These are phyloP conservation scores for Rosalia funebris DNA, from an alignment of 2,888 invertebrate genomes.

Conservation along the genomic window DNA sequence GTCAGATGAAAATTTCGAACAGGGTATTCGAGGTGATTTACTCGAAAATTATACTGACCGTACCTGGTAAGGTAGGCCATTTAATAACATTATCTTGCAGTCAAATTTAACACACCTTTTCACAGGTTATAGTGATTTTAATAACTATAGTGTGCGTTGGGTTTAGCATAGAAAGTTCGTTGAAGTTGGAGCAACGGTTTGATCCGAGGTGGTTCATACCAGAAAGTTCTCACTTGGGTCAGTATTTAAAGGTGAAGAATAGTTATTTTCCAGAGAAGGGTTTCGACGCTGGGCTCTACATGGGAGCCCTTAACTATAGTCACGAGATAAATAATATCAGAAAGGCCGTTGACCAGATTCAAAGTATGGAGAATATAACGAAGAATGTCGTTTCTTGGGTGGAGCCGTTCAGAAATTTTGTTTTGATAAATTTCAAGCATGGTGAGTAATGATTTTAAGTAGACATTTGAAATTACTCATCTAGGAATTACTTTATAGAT, in stretches of 20 bases:
- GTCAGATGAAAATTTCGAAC: conserved; percentile 69
- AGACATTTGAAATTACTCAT: no score
- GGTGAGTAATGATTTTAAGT: conserved; percentile 62
- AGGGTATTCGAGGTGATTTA: conserved; percentile 71
- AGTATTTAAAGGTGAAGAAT: conserved; percentile 69
- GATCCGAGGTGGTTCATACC: conserved; percentile 85
- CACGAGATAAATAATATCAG: conserved; percentile 70
- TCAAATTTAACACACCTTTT: no score
- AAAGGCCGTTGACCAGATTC: conserved; percentile 67
- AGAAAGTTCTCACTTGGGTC: conserved; percentile 71
- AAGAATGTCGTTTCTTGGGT: conserved; percentile 72
- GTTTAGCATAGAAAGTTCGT: conserved; percentile 71
- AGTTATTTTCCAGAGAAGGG: conserved; percentile 75
- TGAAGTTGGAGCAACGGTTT: conserved; percentile 79
- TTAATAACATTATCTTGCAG: no score
- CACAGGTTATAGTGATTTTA: conserved; percentile 68
- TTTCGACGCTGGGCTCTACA: conserved; percentile 71
- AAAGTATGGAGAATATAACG: conserved; percentile 67
- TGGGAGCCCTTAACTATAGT: conserved; percentile 75
- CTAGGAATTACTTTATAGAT: no score
- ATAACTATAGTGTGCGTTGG: conserved; percentile 70
- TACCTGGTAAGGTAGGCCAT: conserved; percentile 70
- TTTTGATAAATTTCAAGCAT: conserved; percentile 67
- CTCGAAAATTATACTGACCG: conserved; percentile 73
- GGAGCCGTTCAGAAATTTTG: conserved; percentile 72